Evolutionary conservation across 2,888 invertebrate species (phyloP).

Genomic region (Gymnocheta viridis): DNA sequence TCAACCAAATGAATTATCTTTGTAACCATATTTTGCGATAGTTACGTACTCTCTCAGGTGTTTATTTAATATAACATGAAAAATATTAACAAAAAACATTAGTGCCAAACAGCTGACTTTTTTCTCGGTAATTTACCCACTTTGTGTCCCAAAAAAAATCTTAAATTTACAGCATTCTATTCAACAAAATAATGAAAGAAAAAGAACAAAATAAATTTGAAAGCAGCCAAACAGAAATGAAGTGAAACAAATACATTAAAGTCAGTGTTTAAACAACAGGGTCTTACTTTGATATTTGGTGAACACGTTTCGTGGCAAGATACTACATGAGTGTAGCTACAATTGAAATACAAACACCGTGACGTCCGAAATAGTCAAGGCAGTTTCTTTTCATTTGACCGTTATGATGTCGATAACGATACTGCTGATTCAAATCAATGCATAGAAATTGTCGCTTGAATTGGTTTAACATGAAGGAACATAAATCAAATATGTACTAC

Average conservation of each 20-base stretch:
- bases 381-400: background rate
- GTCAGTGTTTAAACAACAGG: conserved; percentile 58
- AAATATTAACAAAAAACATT: too few relatives aligned
- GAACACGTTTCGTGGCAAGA: background rate
- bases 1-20: too few relatives aligned
- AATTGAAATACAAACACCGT: background rate
- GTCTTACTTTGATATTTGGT: conserved; percentile 23
- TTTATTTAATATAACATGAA: too few relatives aligned
- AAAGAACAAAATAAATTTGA: background rate
- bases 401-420: background rate
- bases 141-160: too few relatives aligned
- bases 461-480: too few relatives aligned
- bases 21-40: too few relatives aligned
- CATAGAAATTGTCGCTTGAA: background rate
- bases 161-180: too few relatives aligned
- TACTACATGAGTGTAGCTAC: background rate
- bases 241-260: conserved; percentile 1
- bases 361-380: background rate
- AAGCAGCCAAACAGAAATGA: background rate
- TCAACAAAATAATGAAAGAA: background rate
- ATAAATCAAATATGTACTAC: too few relatives aligned
- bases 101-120: too few relatives aligned
- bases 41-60: too few relatives aligned
- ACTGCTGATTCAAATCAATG: background rate
- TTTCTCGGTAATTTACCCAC: too few relatives aligned